phyloP scores from a whole-genome alignment of 2,888 invertebrate species.

The Fissipunctia ypsillon region DNA sequence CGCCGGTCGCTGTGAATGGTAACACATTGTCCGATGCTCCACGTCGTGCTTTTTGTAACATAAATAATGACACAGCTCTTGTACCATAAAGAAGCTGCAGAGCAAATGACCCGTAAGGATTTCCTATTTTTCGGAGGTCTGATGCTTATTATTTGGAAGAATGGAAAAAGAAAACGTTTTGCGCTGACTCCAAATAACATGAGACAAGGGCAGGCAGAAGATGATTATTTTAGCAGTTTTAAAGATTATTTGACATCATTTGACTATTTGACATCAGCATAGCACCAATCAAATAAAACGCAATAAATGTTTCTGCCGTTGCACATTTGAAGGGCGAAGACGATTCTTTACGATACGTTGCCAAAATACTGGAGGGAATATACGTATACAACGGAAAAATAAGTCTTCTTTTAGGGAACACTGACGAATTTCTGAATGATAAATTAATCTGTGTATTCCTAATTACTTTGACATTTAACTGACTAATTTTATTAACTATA shows the following conservation, averaged over 20 bases:
- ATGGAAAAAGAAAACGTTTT: neutral
- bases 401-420: too few relatives aligned
- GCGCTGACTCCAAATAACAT: neutral
- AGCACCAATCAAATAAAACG: conserved; percentile 16
- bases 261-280: neutral
- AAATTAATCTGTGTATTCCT: too few relatives aligned
- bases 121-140: neutral
- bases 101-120: conserved; percentile 12
- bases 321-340: conserved; percentile 46
- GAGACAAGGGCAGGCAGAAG: neutral
- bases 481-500: too few relatives aligned
- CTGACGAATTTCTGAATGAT: too few relatives aligned
- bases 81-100: conserved; percentile 46
- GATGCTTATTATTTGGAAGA: conserved; percentile 11
- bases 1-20: conserved; percentile 73
- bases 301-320: conserved; percentile 31
- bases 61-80: conserved; percentile 66
- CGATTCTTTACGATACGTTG: too few relatives aligned
- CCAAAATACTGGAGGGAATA: too few relatives aligned
- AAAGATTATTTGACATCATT: neutral
- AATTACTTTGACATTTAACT: too few relatives aligned
- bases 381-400: too few relatives aligned
- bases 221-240: neutral
- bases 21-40: conserved; percentile 68
- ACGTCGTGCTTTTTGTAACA: conserved; percentile 66